These are phyloP conservation scores for mouse (Mus musculus) DNA, from an alignment of 2,113 vertebrate species.

Conservation along the genomic window DNA sequence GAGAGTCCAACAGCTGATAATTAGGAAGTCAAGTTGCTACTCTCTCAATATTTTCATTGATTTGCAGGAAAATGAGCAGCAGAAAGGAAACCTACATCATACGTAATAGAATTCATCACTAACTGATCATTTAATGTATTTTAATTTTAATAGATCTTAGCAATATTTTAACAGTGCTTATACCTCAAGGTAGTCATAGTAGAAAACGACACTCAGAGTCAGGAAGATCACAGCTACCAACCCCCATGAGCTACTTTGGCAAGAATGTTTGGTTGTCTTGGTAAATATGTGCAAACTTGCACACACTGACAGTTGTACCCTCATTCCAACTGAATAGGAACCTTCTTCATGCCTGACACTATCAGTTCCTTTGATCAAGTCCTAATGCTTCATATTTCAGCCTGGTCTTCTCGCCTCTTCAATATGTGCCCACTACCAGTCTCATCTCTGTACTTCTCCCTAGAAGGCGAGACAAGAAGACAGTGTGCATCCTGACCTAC, in stretches of 20 bases:
- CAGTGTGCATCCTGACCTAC: background rate
- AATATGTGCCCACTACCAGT: background rate
- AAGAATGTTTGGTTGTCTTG: background rate
- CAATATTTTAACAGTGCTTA: background rate
- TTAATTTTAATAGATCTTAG: background rate
- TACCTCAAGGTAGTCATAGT: background rate
- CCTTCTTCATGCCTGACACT: background rate
- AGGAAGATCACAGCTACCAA: background rate
- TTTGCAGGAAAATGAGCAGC: background rate
- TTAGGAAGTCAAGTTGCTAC: too few relatives aligned
- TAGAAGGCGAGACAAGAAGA: background rate
- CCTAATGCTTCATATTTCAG: background rate
- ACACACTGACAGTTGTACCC: background rate
- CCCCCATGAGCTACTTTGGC: background rate
- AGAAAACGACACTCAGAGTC: background rate
- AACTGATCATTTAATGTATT: background rate
- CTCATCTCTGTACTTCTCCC: rapidly evolving
- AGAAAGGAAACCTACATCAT: background rate
- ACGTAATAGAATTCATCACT: background rate
- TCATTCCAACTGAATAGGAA: background rate
- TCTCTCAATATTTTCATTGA: background rate
- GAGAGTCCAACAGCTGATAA: background rate
- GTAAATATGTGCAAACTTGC: too few relatives aligned
- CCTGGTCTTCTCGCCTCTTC: background rate
- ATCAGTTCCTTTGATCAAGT: background rate